Percentiles rank a stretch among this genome's conserved stretches.
Evolutionary conservation across 2,888 invertebrate genomes (phyloP).

Genomic region (Mellilla xanthometata): DNA sequence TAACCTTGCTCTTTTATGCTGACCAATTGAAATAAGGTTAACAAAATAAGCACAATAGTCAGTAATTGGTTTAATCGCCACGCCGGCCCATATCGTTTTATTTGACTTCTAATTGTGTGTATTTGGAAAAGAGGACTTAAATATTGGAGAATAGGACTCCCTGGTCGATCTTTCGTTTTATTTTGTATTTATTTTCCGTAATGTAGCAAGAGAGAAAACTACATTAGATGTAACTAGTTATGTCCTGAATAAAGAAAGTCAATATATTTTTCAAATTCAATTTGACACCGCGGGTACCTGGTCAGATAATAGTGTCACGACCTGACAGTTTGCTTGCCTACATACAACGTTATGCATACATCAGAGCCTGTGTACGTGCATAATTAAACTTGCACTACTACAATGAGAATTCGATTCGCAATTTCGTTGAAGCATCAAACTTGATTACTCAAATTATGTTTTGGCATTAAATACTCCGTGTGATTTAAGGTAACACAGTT

Average conservation of each 20-base stretch:
- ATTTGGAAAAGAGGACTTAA: conserved; percentile 43
- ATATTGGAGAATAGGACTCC: background rate
- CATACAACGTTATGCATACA: conserved; percentile 23
- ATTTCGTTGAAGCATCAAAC: conserved; percentile 32
- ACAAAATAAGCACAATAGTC: conserved; percentile 52
- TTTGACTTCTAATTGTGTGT: conserved; percentile 41
- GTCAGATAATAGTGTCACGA: no score
- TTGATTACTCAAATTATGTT: conserved; percentile 29
- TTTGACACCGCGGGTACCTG: no score
- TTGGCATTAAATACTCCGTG: background rate
- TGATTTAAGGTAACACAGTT: no score
- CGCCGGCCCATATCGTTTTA: conserved; percentile 55
- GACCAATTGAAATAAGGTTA: conserved; percentile 44
- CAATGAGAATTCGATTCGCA: conserved; percentile 32
- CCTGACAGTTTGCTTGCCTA: conserved; percentile 20
- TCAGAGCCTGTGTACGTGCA: conserved; percentile 26
- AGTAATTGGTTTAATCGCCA: conserved; percentile 60
- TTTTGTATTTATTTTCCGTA: no score
- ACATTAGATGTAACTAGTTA: no score
- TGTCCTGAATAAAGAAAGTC: no score
- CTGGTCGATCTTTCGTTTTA: no score
- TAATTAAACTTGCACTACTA: conserved; percentile 26
- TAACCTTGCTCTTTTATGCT: conserved; percentile 29
- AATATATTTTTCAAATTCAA: no score
- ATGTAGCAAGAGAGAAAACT: no score